These are phyloP conservation scores for Pygoscelis antarcticus DNA, from an alignment of 2,113 vertebrate species.

Conservation along the genomic window DNA sequence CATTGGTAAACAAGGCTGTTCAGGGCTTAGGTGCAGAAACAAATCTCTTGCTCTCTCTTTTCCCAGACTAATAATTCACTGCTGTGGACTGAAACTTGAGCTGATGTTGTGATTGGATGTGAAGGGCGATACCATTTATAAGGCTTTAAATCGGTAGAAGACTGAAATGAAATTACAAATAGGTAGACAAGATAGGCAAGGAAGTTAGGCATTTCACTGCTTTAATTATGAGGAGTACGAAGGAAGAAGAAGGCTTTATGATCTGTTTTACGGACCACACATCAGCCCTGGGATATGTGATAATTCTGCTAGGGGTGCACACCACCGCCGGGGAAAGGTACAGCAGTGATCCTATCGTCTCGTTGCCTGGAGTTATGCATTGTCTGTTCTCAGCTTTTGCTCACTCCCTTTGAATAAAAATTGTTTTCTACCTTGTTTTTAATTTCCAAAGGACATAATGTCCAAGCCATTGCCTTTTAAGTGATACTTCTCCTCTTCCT, in stretches of 20 bases:
- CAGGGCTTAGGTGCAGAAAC: neutral
- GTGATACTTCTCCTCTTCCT: neutral
- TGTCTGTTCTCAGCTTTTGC: neutral
- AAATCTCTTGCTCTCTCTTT: neutral
- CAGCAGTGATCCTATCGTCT: rapidly evolving
- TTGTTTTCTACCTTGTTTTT: neutral
- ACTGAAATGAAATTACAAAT: neutral
- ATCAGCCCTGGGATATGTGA: neutral
- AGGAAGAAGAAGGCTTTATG: neutral
- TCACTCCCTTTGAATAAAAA: neutral
- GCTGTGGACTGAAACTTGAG: neutral
- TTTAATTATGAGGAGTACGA: neutral
- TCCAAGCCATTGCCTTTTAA: neutral
- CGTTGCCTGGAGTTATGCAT: neutral
- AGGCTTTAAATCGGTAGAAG: neutral
- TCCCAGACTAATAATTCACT: neutral
- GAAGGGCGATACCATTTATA: neutral
- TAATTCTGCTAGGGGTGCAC: neutral
- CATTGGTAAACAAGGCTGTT: constrained; percentile 46
- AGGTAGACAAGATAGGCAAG: neutral
- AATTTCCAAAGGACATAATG: neutral
- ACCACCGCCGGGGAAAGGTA: neutral
- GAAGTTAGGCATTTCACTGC: neutral
- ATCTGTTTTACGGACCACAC: neutral
- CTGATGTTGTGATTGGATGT: neutral